Conservation (phyloP, 2,888 invertebrate species). For the Harmothoe impar region DNA sequence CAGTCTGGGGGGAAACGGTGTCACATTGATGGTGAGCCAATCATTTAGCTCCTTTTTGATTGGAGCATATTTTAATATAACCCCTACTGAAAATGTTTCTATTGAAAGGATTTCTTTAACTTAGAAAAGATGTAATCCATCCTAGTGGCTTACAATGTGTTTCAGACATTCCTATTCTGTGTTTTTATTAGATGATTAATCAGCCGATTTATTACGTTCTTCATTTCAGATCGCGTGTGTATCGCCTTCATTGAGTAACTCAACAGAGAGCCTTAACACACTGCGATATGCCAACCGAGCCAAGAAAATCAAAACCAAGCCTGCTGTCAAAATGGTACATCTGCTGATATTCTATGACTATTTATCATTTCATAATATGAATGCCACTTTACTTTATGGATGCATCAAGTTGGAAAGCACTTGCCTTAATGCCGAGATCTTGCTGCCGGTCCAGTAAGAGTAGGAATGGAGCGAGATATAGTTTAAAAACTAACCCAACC, state of each 20-base stretch:
- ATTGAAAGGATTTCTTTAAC: no score
- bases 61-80: no score
- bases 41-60: not conserved
- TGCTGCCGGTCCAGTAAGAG: no score
- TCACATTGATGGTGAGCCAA: slow-evolving; percentile 92
- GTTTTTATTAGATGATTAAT: no score
- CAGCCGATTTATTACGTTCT: no score
- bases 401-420: not conserved
- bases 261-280: slow-evolving; percentile 94
- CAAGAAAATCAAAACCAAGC: slow-evolving; percentile 95
- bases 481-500: no score
- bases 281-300: slow-evolving; percentile 95
- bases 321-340: slow-evolving; percentile 94
- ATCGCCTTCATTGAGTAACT: slow-evolving; percentile 93
- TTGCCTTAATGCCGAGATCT: not conserved
- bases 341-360: not conserved
- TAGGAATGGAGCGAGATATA: no score
- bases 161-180: no score
- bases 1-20: slow-evolving; percentile 96
- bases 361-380: no score
- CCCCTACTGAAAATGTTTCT: no score
- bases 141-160: no score
- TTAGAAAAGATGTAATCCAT: no score
- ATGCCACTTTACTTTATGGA: not conserved
- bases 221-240: slow-evolving; percentile 94